Base-by-base conservation (phyloP, 2,797 vertebrate species). In the Hydrocynus forskahlii region DNA sequence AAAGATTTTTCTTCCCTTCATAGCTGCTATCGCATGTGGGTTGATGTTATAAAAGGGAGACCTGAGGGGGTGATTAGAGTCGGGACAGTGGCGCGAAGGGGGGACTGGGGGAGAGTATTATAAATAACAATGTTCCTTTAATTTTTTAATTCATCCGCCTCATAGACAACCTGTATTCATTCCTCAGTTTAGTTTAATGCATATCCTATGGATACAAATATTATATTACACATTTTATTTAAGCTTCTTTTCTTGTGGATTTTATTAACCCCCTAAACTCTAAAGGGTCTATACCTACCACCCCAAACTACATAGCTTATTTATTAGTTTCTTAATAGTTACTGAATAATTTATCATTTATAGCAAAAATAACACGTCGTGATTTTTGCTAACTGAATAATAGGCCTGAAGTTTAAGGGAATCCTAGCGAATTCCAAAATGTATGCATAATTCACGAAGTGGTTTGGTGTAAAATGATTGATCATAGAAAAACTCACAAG, bases 21-120 rank as follows among this genome's bases (percentile, higher is more conserved):
- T 55, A 69, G 76, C 66, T 79, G 78, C 75, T 82, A 93, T 92
- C 70, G 19, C 63, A 55, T 59, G 75, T 52, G 78, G 59, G 76
- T 69, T 60, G 68, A 75, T 66, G 76, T 92, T 92, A 91, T 92
- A 90, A 92, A 91, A 91, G 88, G 86, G 89, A 87, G 89, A 85
- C 92, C 92, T 83, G 83, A 76, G 92, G 93, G 86, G 60, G 83
- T 84, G 91, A 93, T 94, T 93, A 93, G 81, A 35, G 74, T 67
- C 59, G 71, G 76, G 79, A 75, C 60, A 54, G 9, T 45, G 54
- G 25, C 25, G 50, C 2, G 62, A 13, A 7, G 7, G 19, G 40
- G 4, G 40, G 3, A 17, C 10, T 23, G 40, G 16, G 16, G 21
- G 54, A 25, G n/a, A 14, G 40, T 62, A 25, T 62, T 62, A 50